Evolutionary conservation across 2,113 vertebrate species (phyloP).

Genomic region (Hemicordylus capensis): DNA sequence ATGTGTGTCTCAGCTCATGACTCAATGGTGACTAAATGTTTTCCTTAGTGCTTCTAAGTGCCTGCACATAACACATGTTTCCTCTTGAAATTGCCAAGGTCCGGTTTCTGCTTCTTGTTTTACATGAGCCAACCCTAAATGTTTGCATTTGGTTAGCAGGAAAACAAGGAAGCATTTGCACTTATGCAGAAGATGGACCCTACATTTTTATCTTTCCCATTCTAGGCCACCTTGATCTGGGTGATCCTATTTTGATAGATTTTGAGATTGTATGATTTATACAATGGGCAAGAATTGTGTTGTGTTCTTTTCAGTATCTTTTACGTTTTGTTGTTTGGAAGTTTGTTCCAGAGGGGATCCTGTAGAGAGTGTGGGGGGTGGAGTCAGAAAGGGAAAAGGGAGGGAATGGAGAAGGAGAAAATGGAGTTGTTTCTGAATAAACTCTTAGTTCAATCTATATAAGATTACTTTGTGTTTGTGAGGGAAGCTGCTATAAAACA

Average conservation of each 20-base stretch:
- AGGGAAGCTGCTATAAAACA: too few relatives aligned
- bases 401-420: too few relatives aligned
- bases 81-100: constrained; percentile 66
- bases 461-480: too few relatives aligned
- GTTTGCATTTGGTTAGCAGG: constrained; percentile 39
- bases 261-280: neutral
- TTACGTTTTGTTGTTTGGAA: too few relatives aligned
- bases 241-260: neutral
- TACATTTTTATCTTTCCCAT: neutral
- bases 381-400: too few relatives aligned
- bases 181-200: neutral
- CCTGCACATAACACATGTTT: constrained; percentile 65
- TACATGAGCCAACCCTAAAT: constrained; percentile 36
- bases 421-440: too few relatives aligned
- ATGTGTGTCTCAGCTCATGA: constrained; percentile 68
- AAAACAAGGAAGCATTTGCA: neutral
- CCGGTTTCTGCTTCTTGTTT: constrained; percentile 58
- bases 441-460: too few relatives aligned
- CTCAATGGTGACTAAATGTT: constrained; percentile 76
- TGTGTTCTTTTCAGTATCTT: too few relatives aligned
- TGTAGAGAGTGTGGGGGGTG: too few relatives aligned
- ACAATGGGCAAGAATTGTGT: too few relatives aligned
- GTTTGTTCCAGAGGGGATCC: too few relatives aligned
- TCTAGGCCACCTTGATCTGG: neutral
- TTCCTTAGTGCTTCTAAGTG: constrained; percentile 71